phyloP scores from a whole-genome alignment of 2,888 invertebrate species.

The Amblyjoppa fuscipennis region DNA sequence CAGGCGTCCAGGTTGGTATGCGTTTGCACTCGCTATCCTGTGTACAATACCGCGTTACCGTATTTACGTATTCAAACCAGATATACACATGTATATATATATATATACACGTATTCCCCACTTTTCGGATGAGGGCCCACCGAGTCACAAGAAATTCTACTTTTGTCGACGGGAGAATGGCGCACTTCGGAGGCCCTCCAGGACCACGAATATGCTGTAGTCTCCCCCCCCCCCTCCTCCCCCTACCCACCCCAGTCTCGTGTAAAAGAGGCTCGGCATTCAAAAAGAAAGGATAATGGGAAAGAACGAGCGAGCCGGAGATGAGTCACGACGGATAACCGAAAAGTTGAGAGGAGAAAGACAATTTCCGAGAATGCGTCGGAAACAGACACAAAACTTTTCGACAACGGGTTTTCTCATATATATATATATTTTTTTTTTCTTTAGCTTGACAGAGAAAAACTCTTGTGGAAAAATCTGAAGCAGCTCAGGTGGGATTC shows the following conservation, averaged over 20 bases:
- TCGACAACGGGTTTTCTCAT: constrained; percentile 31
- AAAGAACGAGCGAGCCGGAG: constrained; percentile 21
- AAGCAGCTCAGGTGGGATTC: background rate
- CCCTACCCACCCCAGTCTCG: too few relatives aligned
- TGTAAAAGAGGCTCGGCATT: constrained; percentile 21
- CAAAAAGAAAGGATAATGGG: constrained; percentile 26
- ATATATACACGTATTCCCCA: constrained; percentile 5
- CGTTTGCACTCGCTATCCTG: constrained; percentile 5
- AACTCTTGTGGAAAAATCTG: constrained; percentile 4
- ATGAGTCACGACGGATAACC: constrained; percentile 29
- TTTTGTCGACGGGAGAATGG: constrained; percentile 77
- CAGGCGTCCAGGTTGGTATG: constrained; percentile 68
- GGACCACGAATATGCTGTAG: constrained; percentile 12
- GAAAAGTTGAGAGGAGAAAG: constrained; percentile 49
- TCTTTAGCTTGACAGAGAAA: background rate
- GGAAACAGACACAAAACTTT: constrained; percentile 70
- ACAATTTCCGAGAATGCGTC: constrained; percentile 70
- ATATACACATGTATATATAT: background rate
- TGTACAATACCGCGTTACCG: constrained; percentile 30
- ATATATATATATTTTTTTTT: background rate
- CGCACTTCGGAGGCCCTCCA: constrained; percentile 49
- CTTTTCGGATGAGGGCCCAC: constrained; percentile 73
- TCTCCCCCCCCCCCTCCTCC: too few relatives aligned
- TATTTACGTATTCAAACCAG: constrained; percentile 36
- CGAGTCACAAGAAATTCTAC: constrained; percentile 76